phyloP scores from a whole-genome alignment of 2,113 vertebrate species.

The Perca flavescens region DNA sequence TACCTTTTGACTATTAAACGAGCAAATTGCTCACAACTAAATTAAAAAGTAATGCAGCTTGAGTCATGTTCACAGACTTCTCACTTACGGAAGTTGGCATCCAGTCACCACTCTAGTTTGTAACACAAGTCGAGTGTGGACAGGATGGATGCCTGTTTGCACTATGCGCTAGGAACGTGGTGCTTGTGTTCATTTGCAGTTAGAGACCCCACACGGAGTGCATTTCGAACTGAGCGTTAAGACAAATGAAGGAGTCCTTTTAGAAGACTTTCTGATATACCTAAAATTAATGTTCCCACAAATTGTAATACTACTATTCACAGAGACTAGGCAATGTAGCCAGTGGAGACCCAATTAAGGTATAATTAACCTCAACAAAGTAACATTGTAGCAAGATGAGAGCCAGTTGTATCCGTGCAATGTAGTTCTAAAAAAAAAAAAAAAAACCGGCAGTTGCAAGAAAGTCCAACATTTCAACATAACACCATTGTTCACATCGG shows the following conservation, averaged over 20 bases:
- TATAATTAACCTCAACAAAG: neutral
- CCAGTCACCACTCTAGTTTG: neutral
- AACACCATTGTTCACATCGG: neutral
- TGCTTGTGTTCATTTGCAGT: neutral
- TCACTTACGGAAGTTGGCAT: slow-evolving; percentile 22
- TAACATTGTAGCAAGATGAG: neutral
- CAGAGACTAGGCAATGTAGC: neutral
- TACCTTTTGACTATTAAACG: neutral
- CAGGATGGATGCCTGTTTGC: neutral
- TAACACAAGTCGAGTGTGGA: slow-evolving; percentile 22
- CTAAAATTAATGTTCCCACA: neutral
- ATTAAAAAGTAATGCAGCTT: slow-evolving; percentile 46
- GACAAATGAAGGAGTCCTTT: neutral
- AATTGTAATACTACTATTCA: neutral
- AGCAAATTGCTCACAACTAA: neutral
- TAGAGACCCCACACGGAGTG: neutral
- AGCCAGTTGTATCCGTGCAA: neutral
- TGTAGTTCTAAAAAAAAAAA: neutral
- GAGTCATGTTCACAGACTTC: neutral
- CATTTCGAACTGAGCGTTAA: neutral
- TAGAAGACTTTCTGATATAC: too few relatives aligned
- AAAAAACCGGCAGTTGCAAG: neutral
- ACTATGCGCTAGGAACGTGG: slow-evolving; percentile 13
- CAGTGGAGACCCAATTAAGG: neutral
- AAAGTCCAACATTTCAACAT: neutral